Conservation (phyloP, 2,113 vertebrate species). For the Epinephelus cyanopodus region DNA sequence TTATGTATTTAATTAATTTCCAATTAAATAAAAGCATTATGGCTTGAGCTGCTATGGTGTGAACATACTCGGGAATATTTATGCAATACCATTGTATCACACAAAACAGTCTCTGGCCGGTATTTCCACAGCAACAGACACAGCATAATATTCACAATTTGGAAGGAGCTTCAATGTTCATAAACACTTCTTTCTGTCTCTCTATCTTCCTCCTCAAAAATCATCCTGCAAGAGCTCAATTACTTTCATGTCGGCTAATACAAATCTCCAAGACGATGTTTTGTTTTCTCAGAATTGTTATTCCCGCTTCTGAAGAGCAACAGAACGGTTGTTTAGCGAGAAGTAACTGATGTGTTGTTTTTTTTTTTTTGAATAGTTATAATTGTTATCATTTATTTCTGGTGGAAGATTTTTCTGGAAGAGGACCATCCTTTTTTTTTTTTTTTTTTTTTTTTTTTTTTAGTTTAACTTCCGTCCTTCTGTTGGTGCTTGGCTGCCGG, state of each 20-base stretch:
- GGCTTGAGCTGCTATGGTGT: conserved; percentile 65
- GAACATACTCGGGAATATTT: conserved; percentile 72
- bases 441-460: conserved; percentile 73
- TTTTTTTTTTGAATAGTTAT: conserved; percentile 69
- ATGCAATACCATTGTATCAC: conserved; percentile 72
- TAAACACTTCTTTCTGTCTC: conserved; percentile 52
- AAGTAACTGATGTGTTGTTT: conserved; percentile 70
- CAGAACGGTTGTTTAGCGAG: conserved; percentile 49
- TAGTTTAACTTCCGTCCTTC: conserved; percentile 87
- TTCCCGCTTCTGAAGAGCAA: conserved; percentile 63
- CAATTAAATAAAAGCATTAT: conserved; percentile 74
- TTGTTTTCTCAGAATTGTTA: conserved; percentile 69
- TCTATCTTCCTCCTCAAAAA: conserved; percentile 58
- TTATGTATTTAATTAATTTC: conserved; percentile 79
- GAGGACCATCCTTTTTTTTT: conserved; percentile 79
- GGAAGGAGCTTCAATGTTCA: conserved; percentile 72
- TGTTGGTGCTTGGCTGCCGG: conserved; percentile 85
- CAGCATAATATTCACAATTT: conserved; percentile 69
- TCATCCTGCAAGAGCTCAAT: conserved; percentile 56
- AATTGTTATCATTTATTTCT: conserved; percentile 81
- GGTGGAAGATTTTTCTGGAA: conserved; percentile 81
- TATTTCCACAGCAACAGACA: conserved; percentile 77
- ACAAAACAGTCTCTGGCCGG: conserved; percentile 73
- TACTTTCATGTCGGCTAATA: conserved; percentile 75
- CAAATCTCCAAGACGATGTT: conserved; percentile 69